These are phyloP conservation scores for Enteromius treurensis DNA, from an alignment of 2,797 vertebrate species.

Conservation along the genomic window DNA sequence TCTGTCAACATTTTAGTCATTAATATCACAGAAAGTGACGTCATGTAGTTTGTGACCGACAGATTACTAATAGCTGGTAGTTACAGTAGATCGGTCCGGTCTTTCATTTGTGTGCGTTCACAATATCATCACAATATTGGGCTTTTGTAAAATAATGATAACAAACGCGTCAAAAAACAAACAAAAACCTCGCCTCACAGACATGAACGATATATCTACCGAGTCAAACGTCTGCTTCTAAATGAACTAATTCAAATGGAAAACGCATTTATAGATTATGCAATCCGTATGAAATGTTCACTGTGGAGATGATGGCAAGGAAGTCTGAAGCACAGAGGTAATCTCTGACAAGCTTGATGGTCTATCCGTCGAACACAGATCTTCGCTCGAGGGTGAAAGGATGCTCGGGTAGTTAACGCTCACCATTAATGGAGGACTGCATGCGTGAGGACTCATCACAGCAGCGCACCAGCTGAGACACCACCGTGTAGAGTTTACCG, in stretches of 20 bases:
- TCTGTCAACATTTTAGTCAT: neutral
- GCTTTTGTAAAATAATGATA: neutral
- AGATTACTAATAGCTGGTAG: too few species aligned
- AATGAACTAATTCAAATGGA: neutral
- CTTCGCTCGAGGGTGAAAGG: neutral
- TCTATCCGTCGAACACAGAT: neutral
- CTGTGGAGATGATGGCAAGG: too few species aligned
- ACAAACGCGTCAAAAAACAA: too few species aligned
- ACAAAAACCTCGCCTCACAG: too few species aligned
- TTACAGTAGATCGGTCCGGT: too few species aligned
- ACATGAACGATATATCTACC: too few species aligned
- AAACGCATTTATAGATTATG: neutral
- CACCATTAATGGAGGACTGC: conserved; percentile 99
- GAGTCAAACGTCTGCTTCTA: too few species aligned
- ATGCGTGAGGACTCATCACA: conserved; percentile 94
- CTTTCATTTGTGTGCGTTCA: too few species aligned
- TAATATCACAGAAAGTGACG: neutral
- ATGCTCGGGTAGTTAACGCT: conserved; percentile 20
- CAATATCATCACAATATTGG: too few species aligned
- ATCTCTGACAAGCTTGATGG: too few species aligned
- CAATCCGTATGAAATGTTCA: too few species aligned
- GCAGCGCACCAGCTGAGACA: conserved; percentile 95
- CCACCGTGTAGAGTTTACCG: conserved; percentile 96
- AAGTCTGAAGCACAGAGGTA: too few species aligned
- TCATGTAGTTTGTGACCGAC: neutral